These are phyloP conservation scores for Gastracanthus pulcherrimus DNA, from an alignment of 2,888 invertebrate genomes.

Conservation along the genomic window DNA sequence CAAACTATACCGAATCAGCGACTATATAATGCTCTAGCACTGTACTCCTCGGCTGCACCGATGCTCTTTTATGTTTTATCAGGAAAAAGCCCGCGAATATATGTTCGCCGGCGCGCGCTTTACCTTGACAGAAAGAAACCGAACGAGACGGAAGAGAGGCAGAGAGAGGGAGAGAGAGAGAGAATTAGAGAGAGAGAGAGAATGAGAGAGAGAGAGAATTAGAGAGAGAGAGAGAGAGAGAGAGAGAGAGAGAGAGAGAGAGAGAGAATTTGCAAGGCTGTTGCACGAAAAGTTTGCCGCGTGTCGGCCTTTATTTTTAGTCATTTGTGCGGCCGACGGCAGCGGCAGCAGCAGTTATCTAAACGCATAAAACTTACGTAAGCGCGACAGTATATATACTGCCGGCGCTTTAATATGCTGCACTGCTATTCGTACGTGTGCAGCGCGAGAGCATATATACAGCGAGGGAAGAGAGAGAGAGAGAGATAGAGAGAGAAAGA, in stretches of 20 bases:
- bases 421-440: too few relatives aligned
- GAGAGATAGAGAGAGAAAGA: too few relatives aligned
- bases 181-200: too few relatives aligned
- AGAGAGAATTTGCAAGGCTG: neutral
- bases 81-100: neutral
- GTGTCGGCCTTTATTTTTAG: slow-evolving; percentile 46
- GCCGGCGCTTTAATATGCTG: too few relatives aligned
- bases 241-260: too few relatives aligned
- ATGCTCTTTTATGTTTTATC: slow-evolving; percentile 1
- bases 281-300: neutral
- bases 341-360: slow-evolving; percentile 10
- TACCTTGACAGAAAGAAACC: slow-evolving; percentile 7
- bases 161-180: too few relatives aligned
- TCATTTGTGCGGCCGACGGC: neutral
- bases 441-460: too few relatives aligned
- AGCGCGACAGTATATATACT: neutral
- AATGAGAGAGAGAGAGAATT: too few relatives aligned
- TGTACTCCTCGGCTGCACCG: neutral
- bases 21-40: too few relatives aligned
- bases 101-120: neutral
- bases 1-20: slow-evolving; percentile 31
- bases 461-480: too few relatives aligned
- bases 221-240: too few relatives aligned
- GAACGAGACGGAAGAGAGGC: neutral
- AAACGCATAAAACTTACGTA: slow-evolving; percentile 36